Conservation (phyloP, 2,888 invertebrate genomes). For the Harpalus rubripes region DNA sequence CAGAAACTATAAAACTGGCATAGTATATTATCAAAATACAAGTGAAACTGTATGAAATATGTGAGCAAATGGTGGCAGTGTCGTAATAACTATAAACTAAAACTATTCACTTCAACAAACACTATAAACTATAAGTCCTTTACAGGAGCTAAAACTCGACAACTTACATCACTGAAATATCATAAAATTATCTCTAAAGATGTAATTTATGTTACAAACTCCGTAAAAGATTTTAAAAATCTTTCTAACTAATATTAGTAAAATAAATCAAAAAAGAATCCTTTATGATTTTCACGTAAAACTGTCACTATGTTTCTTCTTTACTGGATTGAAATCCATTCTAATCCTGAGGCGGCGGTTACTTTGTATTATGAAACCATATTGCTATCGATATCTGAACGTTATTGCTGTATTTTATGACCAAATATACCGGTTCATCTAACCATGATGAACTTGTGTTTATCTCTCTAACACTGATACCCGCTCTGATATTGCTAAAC, state of each 20-base stretch:
- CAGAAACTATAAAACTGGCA: too few species aligned
- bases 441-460: slow-evolving; percentile 39
- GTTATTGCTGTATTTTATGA: slow-evolving; percentile 71
- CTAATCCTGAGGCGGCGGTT: slow-evolving; percentile 71
- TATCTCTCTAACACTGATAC: slow-evolving; percentile 21
- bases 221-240: too few species aligned
- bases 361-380: slow-evolving; percentile 72
- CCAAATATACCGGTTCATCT: slow-evolving; percentile 67
- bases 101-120: too few species aligned
- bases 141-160: too few species aligned
- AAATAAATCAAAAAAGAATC: background rate
- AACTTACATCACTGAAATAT: too few species aligned
- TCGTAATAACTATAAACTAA: too few species aligned
- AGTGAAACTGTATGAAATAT: too few species aligned
- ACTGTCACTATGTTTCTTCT: background rate
- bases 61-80: too few species aligned
- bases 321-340: background rate
- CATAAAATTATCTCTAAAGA: too few species aligned
- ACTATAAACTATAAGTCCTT: too few species aligned
- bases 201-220: too few species aligned
- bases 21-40: too few species aligned
- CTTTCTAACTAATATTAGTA: background rate
- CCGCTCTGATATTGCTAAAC: background rate
- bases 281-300: background rate
- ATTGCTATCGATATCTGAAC: slow-evolving; percentile 71